Conservation (phyloP, 2,797 vertebrate species). For the Acanthurus leucopareius region DNA sequence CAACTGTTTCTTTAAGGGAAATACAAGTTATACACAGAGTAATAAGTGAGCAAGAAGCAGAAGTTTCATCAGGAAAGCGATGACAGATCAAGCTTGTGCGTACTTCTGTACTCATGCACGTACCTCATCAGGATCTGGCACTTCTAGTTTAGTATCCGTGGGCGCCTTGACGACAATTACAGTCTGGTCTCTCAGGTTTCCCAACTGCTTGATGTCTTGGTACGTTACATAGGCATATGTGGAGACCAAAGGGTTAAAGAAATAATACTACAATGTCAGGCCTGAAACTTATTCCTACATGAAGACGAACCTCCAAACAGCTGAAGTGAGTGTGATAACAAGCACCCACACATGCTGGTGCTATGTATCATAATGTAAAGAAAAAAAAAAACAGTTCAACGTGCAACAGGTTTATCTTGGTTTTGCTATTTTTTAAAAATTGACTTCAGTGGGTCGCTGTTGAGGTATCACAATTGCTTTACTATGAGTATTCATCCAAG, state of each 20-base stretch:
- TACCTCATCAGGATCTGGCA: slow-evolving; percentile 95
- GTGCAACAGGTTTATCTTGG: not conserved
- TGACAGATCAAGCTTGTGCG: not conserved
- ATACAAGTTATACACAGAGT: not conserved
- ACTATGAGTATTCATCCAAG: not conserved
- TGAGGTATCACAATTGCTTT: not conserved
- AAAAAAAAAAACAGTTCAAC: not conserved
- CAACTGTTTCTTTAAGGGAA: not conserved
- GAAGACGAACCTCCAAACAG: not conserved
- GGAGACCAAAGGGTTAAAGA: slow-evolving; percentile 72
- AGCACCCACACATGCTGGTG: not conserved
- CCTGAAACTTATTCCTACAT: not conserved
- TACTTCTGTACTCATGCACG: slow-evolving; percentile 47
- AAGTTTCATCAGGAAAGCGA: not conserved
- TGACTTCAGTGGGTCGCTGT: not conserved
- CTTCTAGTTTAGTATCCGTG: slow-evolving; percentile 97
- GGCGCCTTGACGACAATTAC: slow-evolving; percentile 97
- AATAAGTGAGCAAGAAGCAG: not conserved
- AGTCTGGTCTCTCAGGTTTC: slow-evolving; percentile 95
- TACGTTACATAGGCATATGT: slow-evolving; percentile 97
- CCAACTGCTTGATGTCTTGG: slow-evolving; percentile 94
- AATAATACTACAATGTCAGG: slow-evolving; percentile 14
- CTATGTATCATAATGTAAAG: no score
- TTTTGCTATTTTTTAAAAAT: not conserved
- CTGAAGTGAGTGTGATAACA: not conserved